Base-by-base conservation (phyloP, 2,113 vertebrate species). In the Cisticola juncidis region DNA sequence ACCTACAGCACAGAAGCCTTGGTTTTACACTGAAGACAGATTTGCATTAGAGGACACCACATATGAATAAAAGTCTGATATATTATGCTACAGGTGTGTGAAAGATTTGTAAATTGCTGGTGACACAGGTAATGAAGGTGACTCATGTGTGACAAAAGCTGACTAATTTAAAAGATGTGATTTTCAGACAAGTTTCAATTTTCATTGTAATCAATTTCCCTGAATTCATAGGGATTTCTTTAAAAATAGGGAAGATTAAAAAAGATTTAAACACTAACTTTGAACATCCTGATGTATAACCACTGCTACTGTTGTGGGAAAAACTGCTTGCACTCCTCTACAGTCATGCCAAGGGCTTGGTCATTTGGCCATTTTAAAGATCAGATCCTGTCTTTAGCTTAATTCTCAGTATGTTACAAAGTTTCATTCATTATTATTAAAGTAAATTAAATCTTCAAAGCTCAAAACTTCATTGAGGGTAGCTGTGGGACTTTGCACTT, bases 1-100 rank as follows among this genome's bases (percentile, higher is more conserved):
- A 96, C 85, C 86, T 94, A 89, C 92, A 94, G 68, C 80, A 95
- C 91, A 81, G 90, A 95, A 97, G 78, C 92, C n/a, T 90, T 88
- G 25, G 58, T 93, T 97, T 97, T 95, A 95, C 88, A 69, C 81
- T 82, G 64, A 91, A 92, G 84, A 96, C 91, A 92, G 90, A 94
- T 93, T 96, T 94, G 71, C 93, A 54, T 84, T 94, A 94, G 58
- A 62, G 80, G 74, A 94, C 42, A 89, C 50, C 31, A 74, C 70
- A 47, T 81, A 84, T 25, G 64, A 96, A 66, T 86, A 82, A 29
- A 90, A 80, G 60, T 48, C 74, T 80, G 40, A 66, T 91, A 42
- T 29, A 40, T 85, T 86, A 47, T 73, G 40, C 56, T 90, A 95
- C 86, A 96, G 73, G 90, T 92, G 72, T 65, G 47, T 85, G 87